Evolutionary conservation across 2,888 invertebrate genomes (phyloP).

Genomic region (Acleris literana): DNA sequence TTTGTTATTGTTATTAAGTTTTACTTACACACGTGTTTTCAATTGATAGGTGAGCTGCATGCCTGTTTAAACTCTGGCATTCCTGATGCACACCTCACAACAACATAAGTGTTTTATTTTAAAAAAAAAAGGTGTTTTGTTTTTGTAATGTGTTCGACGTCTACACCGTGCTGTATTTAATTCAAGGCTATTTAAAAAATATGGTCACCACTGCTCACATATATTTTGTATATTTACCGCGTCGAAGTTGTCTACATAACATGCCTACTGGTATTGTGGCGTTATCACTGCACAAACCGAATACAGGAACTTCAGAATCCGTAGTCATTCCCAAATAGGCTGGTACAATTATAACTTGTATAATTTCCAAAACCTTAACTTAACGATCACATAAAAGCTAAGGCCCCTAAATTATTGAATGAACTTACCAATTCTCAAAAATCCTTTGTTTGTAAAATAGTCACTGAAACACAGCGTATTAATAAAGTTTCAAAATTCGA

Average conservation of each 20-base stretch:
- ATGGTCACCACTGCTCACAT: background rate
- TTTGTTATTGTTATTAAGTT: no score
- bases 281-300: slow-evolving; percentile 4
- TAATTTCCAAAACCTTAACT: slow-evolving; percentile 9
- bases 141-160: background rate
- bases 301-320: slow-evolving; percentile 20
- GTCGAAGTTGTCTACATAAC: slow-evolving; percentile 3
- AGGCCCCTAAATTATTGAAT: background rate
- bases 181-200: background rate
- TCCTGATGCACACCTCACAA: no score
- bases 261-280: slow-evolving; percentile 6
- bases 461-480: slow-evolving; percentile 42
- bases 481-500: slow-evolving; percentile 38
- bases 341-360: slow-evolving; percentile 31
- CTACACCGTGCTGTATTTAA: background rate
- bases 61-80: no score
- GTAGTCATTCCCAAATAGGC: slow-evolving; percentile 11
- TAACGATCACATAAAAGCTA: background rate
- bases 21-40: no score
- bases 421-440: slow-evolving; percentile 36
- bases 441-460: slow-evolving; percentile 24
- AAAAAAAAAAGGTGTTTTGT: no score
- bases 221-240: background rate
- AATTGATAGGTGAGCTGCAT: no score
- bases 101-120: no score